Percentiles rank a stretch among this genome's conserved stretches.
phyloP scores from a whole-genome alignment of 2,888 invertebrate species.

The Hanleya hanleyi region DNA sequence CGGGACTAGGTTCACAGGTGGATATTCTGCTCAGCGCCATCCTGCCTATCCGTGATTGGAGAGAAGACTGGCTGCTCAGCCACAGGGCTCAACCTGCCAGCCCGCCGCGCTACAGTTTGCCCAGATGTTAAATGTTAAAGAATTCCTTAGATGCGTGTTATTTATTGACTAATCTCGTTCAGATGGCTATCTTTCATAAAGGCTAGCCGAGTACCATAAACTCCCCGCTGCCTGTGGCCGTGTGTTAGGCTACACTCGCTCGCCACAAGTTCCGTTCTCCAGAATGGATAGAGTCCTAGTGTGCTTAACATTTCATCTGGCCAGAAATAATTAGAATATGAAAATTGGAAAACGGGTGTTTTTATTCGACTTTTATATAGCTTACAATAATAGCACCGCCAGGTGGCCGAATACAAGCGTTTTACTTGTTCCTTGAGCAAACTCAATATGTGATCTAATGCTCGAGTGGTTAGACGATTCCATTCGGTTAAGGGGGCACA shows the following conservation, averaged over 20 bases:
- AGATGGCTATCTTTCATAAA: conserved; percentile 53
- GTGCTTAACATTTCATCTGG: background rate
- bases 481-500: background rate
- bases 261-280: background rate
- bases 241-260: background rate
- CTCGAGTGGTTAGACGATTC: conserved; percentile 35
- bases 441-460: conserved; percentile 48
- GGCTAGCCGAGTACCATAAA: conserved; percentile 31
- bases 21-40: conserved; percentile 14
- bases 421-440: conserved; percentile 36
- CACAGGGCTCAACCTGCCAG: conserved; percentile 40
- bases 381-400: conserved; percentile 32
- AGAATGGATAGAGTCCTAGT: background rate
- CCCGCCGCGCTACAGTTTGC: conserved; percentile 30
- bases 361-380: conserved; percentile 38
- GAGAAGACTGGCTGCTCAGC: conserved; percentile 6
- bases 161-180: conserved; percentile 69
- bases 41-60: conserved; percentile 9
- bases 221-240: conserved; percentile 2
- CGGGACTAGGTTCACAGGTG: conserved; percentile 24
- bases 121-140: conserved; percentile 67
- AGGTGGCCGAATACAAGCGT: conserved; percentile 40
- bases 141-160: conserved; percentile 64
- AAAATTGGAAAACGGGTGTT: conserved; percentile 43
- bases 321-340: conserved; percentile 42